Evolutionary conservation across 2,797 vertebrate species (phyloP), one percentile per base, ranked within the genome.

Genomic region (Phrynocephalus guinanensis): DNA sequence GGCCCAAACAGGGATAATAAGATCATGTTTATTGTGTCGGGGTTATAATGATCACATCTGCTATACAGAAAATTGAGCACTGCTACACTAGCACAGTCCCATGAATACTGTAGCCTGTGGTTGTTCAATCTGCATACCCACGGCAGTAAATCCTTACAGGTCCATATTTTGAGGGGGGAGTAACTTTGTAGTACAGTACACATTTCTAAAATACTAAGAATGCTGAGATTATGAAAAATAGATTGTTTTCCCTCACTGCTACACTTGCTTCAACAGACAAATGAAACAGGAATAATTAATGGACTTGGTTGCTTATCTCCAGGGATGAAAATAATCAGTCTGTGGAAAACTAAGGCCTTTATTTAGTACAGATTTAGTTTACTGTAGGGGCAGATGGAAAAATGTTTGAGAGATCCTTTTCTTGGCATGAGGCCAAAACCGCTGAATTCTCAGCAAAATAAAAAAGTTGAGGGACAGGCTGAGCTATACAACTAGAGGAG

Each of bases 201-300:
- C 75, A 68, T 85, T 89, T 91, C 90, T 89, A 82, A 93, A 94
- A 93, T 91, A 94, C 87, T 83, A 91, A 9, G 78, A 92, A 68
- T 48, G 66, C 87, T 82, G 0, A 84, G 87, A 88, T 87, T 92
- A 91, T 92, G 89, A 72, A 13, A 80, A 92, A 90, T 76, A 89
- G 72, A 87, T 89, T 88, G 72, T 38, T 92, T 92, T 91, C 85
- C 87, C 82, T 33, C 78, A 26, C 68, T 92, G 56, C 28, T 82
- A 70, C 48, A 72, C 78, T 92, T 86, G 85, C 79, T 89, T 90
- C 80, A 78, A 79, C 83, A 84, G 72, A 92, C 87, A 93, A 89
- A 91, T 79, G 85, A 87, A 90, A 91, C 20, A 18, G 82, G 88
- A 94, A 93, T 93, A 93, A 93, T 89, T 88, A 93, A 94, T 92